phyloP scores from a whole-genome alignment of 2,888 invertebrate genomes.

The Cephus nigrinus region DNA sequence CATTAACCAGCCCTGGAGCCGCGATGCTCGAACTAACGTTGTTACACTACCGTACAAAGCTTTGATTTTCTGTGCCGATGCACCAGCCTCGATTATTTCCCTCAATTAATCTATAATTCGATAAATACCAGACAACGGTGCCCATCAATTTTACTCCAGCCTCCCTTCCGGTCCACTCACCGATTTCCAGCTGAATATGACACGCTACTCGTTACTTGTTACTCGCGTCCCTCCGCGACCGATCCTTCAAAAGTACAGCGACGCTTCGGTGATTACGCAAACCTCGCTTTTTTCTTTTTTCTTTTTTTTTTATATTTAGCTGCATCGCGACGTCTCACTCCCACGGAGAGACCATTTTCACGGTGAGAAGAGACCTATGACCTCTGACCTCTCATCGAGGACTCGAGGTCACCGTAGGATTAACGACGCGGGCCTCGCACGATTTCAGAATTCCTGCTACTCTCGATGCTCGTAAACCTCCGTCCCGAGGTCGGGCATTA shows the following conservation, averaged over 20 bases:
- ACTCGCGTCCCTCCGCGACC: too few relatives aligned
- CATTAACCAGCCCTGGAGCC: not conserved
- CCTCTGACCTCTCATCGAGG: not conserved
- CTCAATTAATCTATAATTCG: constrained; percentile 51
- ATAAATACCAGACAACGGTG: constrained; percentile 44
- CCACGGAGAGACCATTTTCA: too few relatives aligned
- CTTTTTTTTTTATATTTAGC: not conserved
- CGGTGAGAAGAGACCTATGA: too few relatives aligned
- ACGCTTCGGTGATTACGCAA: not conserved
- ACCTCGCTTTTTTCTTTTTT: not conserved
- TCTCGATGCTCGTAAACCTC: not conserved
- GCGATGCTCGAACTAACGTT: constrained; percentile 28
- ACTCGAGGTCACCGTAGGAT: not conserved
- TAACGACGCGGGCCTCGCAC: not conserved
- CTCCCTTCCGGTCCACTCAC: not conserved
- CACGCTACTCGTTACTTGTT: not conserved
- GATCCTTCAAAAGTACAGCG: not conserved
- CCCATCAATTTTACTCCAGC: constrained; percentile 32
- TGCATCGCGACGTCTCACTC: too few relatives aligned
- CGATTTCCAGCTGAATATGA: not conserved
- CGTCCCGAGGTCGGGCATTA: not conserved
- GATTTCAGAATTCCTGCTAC: not conserved
- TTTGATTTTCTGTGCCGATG: constrained; percentile 49
- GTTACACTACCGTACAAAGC: constrained; percentile 44
- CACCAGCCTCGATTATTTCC: constrained; percentile 46